Conservation (phyloP, 2,888 invertebrate genomes). For the Danaus chrysippus region DNA sequence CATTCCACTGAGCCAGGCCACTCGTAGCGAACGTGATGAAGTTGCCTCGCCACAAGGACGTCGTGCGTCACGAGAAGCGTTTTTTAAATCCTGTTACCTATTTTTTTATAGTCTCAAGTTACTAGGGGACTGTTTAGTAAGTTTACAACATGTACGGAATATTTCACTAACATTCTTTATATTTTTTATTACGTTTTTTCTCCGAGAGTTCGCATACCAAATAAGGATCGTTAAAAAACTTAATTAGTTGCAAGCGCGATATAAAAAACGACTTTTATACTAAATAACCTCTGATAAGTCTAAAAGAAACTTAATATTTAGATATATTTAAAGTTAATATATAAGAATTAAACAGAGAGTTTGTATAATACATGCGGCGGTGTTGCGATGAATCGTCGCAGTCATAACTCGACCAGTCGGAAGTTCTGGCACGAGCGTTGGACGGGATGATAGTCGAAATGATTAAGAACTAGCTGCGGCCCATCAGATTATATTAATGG, state of each 20-base stretch:
- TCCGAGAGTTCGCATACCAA: neutral
- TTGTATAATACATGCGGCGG: constrained; percentile 13
- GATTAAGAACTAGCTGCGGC: constrained; percentile 11
- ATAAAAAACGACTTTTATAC: no score
- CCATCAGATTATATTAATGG: neutral
- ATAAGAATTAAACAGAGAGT: neutral
- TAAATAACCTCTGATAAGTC: no score
- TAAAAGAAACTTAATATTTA: neutral
- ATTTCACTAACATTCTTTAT: neutral
- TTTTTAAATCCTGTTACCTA: constrained; percentile 17
- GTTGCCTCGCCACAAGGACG: constrained; percentile 12
- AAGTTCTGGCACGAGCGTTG: constrained; percentile 14
- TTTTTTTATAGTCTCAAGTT: constrained; percentile 3
- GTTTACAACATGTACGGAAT: neutral
- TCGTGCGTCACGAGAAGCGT: constrained; percentile 17
- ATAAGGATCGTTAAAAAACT: neutral
- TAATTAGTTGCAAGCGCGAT: no score
- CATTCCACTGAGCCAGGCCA: constrained; percentile 8
- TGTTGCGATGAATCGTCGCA: constrained; percentile 23
- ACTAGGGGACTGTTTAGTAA: neutral
- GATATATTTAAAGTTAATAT: neutral
- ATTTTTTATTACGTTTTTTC: neutral
- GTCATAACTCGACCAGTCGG: constrained; percentile 25
- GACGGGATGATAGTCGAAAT: constrained; percentile 10
- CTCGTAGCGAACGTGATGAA: constrained; percentile 24